Base-by-base conservation (phyloP, 2,797 vertebrate species). In the Gouania willdenowi region DNA sequence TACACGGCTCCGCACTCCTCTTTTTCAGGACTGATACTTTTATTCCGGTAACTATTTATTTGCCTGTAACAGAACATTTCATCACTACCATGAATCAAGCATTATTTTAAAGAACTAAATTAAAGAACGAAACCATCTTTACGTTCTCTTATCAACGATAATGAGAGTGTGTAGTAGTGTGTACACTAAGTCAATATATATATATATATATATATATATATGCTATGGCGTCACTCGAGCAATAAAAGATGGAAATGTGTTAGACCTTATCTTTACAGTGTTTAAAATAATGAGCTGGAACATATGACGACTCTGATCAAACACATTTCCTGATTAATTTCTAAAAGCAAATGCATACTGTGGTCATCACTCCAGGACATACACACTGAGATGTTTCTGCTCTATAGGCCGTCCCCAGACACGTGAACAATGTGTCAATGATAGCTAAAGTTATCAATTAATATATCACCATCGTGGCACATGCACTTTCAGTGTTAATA, bases 401-500 rank as follows among this genome's bases (percentile, higher is more conserved):
- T 24, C 66, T 57, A 62, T 87, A 89, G 89, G 86, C 80, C 84
- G 81, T 84, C 75, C 76, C 74, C 77, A 83, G 84, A 85, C 60
- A 78, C 89, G 76, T 7, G 85, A 87, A 81, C 91, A 89, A 90
- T 85, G 85, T 85, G 84, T 79, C 88, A 85, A 81, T 80, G 87
- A 91, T 88, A 90, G 83, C 62, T 75, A 83, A 86, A 87, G 81
- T 91, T 91, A 90, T 89, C 89, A 91, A 92, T 93, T 90, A 89
- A 84, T 88, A 54, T 73, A 90, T 88, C 79, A 81, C 79, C 70
- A 88, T 83, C 74, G 71, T 81, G 74, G 87, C 87, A 88, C 84
- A 82, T 86, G 86, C 85, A 81, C 88, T 85, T 91, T 93, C 91
- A 91, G 90, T 87, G 87, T 83, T 87, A 90, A 93, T 93, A 90